Conservation (phyloP, 2,888 invertebrate species). For the Lycophotia porphyrea region DNA sequence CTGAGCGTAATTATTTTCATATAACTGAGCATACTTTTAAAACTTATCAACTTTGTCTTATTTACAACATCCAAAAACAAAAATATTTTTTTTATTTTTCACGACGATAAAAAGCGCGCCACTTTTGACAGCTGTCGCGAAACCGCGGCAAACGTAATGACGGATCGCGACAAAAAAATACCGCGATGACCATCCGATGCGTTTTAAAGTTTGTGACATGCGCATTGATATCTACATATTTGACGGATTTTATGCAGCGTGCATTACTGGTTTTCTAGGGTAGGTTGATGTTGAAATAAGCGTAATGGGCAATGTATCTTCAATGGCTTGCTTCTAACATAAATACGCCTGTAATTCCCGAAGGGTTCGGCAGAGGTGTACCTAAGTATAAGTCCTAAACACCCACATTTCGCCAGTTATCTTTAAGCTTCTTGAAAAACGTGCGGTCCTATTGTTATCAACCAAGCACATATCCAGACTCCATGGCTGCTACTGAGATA, state of each 20-base stretch:
- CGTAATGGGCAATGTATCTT: background rate
- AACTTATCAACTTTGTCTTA: background rate
- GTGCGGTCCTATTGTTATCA: background rate
- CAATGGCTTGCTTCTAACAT: background rate
- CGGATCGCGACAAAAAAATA: conserved; percentile 74
- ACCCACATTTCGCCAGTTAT: background rate
- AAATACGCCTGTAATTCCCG: background rate
- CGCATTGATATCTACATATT: conserved; percentile 68
- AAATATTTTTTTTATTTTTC: conserved; percentile 3
- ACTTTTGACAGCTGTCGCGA: conserved; percentile 75
- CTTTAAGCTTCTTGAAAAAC: background rate
- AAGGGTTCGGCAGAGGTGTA: background rate
- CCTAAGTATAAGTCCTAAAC: background rate
- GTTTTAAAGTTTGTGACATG: conserved; percentile 79
- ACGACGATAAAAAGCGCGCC: conserved; percentile 65
- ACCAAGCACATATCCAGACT: background rate
- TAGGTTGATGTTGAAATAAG: background rate
- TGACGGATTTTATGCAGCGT: conserved; percentile 33
- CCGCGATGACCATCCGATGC: conserved; percentile 72
- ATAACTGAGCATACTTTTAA: conserved; percentile 34
- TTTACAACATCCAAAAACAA: conserved; percentile 17
- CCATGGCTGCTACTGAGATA: background rate
- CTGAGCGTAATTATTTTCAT: background rate
- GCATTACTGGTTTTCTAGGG: conserved; percentile 6
- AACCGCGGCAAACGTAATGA: conserved; percentile 84